Base-by-base conservation (phyloP, 2,113 vertebrate species). In the Gallinago jamesoni region DNA sequence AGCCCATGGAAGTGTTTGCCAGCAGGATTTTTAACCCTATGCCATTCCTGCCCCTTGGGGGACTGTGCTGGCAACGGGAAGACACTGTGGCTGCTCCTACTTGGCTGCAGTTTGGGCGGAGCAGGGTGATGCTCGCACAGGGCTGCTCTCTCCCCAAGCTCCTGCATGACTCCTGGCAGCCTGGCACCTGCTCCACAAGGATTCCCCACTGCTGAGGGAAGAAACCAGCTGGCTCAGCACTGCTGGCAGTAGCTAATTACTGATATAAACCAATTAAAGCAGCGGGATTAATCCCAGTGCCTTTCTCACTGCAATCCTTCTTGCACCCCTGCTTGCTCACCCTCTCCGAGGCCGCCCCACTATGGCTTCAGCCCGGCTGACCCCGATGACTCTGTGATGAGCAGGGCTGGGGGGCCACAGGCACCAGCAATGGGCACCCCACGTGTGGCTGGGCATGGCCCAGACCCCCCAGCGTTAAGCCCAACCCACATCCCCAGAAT, bases 331-430 rank as follows among this genome's bases (percentile, higher is more conserved):
- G 28, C 30, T 47, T 48, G 55, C 63, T 68, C 48, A 20, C 53
- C 48, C 53, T 53, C n/a, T 67, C 37, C 0, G 1, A 85, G 9
- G 28, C 4, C 2, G 41, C 20, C 12, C n/a, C 3, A 5, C 12
- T 27, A 31, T 0, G 1, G 60, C 45, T 92, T 73, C 72, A 30
- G 31, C 60, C 45, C 3, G 4, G n/a, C 0, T 0, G 1, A 56
- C 7, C 6, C 23, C 0, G 0, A 19, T 10, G 52, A 57, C 18
- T 50, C 28, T 14, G 47, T 28, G 66, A 60, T 33, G 21, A 85
- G 66, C 0, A 0, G 55, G 25, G 64, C 59, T 78, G 31, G 31
- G 52, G 20, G 23, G 7, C 4, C 55, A 62, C 2, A 1, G 64
- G 35, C 37, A 70, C 16, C 12, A 41, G 15, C n/a, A 52, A 27